phyloP scores from a whole-genome alignment of 2,113 vertebrate genomes.

The Macrotis lagotis region DNA sequence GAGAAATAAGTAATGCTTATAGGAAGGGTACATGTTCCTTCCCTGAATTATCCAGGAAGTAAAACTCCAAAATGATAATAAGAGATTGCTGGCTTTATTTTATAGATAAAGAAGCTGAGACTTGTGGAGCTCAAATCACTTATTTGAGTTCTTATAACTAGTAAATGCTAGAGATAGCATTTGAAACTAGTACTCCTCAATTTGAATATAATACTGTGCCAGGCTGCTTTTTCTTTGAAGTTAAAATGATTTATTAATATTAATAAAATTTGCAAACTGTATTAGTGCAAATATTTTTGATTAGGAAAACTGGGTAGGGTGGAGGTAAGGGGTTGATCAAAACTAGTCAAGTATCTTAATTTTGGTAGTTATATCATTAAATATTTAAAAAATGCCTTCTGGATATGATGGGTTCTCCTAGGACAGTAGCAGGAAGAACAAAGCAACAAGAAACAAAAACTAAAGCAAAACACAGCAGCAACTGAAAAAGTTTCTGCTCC shows the following conservation, averaged over 20 bases:
- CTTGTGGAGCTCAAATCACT: not conserved
- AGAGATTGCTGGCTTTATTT: not conserved
- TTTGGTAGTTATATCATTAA: not conserved
- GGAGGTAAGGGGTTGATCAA: not conserved
- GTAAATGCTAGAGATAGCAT: not conserved
- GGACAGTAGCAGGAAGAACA: not conserved
- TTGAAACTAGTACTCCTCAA: not conserved
- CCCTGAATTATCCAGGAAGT: not conserved
- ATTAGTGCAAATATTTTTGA: not conserved
- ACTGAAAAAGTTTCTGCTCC: not conserved
- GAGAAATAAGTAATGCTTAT: not conserved
- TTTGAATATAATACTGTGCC: not conserved
- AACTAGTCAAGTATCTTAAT: not conserved
- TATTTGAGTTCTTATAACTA: not conserved
- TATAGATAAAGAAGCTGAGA: not conserved
- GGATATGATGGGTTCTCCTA: not conserved
- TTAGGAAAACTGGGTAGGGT: not conserved
- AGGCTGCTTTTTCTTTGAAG: not conserved
- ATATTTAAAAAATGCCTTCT: not conserved
- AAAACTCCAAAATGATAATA: not conserved
- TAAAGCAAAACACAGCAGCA: no score
- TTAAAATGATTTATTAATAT: not conserved
- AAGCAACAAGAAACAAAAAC: not conserved
- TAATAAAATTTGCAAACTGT: not conserved
- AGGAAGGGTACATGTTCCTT: not conserved